A percentile compares a stretch with the other conserved stretches of the same genome.
Conservation (phyloP, 2,113 vertebrate species). For the Dicentrarchus labrax region DNA sequence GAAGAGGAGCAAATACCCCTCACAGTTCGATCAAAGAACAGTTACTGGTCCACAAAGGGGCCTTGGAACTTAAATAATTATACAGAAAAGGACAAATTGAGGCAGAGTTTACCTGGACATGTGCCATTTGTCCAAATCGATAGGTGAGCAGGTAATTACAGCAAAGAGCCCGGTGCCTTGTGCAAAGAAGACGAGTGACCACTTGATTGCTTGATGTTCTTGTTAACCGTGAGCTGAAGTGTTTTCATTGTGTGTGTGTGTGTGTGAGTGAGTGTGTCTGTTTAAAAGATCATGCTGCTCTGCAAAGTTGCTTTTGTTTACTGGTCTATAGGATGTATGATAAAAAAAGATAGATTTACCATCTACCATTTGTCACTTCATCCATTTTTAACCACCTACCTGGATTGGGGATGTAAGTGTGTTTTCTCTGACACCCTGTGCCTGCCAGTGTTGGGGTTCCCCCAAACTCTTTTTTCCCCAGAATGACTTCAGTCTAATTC, state of each 20-base stretch:
- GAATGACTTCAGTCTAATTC: not conserved
- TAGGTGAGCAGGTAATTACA: constrained; percentile 11
- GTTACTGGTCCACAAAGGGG: not conserved
- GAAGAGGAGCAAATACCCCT: not conserved
- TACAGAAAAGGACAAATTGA: constrained; percentile 10
- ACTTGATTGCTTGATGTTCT: constrained; percentile 7
- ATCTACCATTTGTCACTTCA: not conserved
- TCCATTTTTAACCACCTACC: not conserved
- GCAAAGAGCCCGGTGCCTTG: not conserved
- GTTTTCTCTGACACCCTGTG: not conserved
- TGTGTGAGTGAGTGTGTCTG: not conserved
- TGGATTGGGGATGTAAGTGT: not conserved
- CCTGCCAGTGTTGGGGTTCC: not conserved
- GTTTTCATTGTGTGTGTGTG: not conserved
- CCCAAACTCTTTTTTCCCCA: not conserved
- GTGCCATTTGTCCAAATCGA: constrained; percentile 18
- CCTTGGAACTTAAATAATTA: constrained; percentile 5
- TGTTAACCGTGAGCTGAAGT: not conserved
- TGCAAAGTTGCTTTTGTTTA: constrained; percentile 10
- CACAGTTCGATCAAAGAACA: not conserved
- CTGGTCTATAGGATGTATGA: not conserved
- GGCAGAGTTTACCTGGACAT: not conserved
- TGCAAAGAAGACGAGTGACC: not conserved
- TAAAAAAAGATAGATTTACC: not conserved
- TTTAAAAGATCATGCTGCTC: not conserved